These are phyloP conservation scores for Girardinichthys multiradiatus DNA, from an alignment of 2,113 vertebrate species.

Conservation along the genomic window DNA sequence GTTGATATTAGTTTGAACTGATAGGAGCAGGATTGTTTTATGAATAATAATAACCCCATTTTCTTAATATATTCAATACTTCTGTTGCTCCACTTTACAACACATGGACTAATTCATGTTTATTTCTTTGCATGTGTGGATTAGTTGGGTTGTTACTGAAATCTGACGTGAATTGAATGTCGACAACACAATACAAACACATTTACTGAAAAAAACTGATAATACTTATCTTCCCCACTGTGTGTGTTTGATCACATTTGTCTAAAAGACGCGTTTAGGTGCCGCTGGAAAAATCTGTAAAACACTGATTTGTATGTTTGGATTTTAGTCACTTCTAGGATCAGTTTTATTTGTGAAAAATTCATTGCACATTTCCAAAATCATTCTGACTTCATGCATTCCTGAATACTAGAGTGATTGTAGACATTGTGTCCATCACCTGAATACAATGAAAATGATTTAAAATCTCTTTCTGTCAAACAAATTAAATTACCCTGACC, in stretches of 20 bases:
- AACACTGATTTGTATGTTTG: slow-evolving; percentile 14
- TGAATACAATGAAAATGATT: slow-evolving; percentile 7
- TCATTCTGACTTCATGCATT: slow-evolving; percentile 76
- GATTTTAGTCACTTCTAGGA: slow-evolving; percentile 5
- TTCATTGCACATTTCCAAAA: slow-evolving; percentile 68
- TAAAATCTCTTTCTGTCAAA: not conserved
- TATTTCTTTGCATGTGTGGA: no score
- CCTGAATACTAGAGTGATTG: slow-evolving; percentile 65
- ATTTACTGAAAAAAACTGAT: not conserved
- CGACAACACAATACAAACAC: not conserved
- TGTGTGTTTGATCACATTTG: not conserved
- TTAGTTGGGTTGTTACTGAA: no score
- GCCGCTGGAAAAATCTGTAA: not conserved
- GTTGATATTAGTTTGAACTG: no score
- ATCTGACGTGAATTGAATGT: not conserved
- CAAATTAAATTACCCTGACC: not conserved
- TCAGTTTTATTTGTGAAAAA: slow-evolving; percentile 45
- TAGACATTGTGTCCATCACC: slow-evolving; percentile 40
- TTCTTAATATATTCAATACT: no score
- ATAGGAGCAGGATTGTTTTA: not conserved
- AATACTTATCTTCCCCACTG: not conserved
- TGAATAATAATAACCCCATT: no score
- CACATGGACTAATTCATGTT: no score
- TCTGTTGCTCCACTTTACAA: no score
- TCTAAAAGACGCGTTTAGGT: not conserved